These are phyloP conservation scores for Tholera decimalis DNA, from an alignment of 2,888 invertebrate species.

Conservation along the genomic window DNA sequence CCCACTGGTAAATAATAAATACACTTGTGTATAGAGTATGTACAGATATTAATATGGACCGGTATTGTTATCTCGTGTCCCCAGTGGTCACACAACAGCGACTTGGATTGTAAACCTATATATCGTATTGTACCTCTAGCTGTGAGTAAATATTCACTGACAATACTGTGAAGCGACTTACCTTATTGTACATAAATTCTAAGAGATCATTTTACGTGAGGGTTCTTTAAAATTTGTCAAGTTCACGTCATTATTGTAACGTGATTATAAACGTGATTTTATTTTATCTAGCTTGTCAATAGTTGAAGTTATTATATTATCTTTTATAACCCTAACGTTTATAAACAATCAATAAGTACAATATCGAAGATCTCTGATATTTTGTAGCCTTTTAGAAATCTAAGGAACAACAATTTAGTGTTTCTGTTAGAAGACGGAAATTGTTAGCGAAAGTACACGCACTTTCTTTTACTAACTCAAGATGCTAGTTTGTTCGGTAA, in stretches of 20 bases:
- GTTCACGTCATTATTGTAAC: constrained; percentile 13
- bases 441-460: constrained; percentile 41
- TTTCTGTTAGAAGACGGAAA: constrained; percentile 17
- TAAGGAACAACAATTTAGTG: constrained; percentile 21
- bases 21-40: constrained; percentile 48
- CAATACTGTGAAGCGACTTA: constrained; percentile 5
- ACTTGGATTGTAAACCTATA: constrained; percentile 48
- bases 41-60: constrained; percentile 45
- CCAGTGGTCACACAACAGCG: constrained; percentile 51
- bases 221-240: constrained; percentile 19
- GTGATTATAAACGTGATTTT: constrained; percentile 42
- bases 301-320: constrained; percentile 7
- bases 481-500: constrained; percentile 16
- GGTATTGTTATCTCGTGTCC: constrained; percentile 66
- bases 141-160: constrained; percentile 11
- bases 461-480: constrained; percentile 36
- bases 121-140: constrained; percentile 24
- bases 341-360: neutral
- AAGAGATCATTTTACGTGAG: constrained; percentile 3
- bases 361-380: neutral
- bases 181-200: neutral
- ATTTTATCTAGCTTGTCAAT: constrained; percentile 14
- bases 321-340: neutral
- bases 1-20: constrained; percentile 51
- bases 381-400: constrained; percentile 20